phyloP scores from a whole-genome alignment of 2,113 vertebrate genomes.

The Noturus placidus region DNA sequence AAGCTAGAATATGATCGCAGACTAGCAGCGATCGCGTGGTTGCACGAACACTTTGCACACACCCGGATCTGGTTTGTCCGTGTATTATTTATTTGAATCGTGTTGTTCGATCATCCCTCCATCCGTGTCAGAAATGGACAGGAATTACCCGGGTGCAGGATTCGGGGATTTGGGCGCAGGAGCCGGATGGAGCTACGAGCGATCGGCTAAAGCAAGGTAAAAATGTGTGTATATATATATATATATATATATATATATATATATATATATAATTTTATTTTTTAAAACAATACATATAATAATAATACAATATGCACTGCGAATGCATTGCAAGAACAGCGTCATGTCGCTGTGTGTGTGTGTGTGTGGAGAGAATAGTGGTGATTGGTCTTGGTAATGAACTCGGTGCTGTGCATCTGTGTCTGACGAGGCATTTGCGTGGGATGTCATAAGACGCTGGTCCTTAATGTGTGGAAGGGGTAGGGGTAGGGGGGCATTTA shows the following conservation, averaged over 20 bases:
- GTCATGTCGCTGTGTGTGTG: conserved; percentile 43
- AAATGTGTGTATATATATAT: background rate
- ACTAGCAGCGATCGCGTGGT: conserved; percentile 63
- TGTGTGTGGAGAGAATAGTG: background rate
- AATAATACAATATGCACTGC: conserved; percentile 52
- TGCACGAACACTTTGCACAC: conserved; percentile 42
- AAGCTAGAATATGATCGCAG: conserved; percentile 71
- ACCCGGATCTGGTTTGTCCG: conserved; percentile 7
- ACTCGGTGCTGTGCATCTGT: conserved; percentile 16
- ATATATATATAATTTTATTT: background rate
- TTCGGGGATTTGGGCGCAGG: conserved; percentile 92
- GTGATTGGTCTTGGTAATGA: conserved; percentile 25
- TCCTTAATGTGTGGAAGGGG: background rate
- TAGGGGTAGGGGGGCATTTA: background rate
- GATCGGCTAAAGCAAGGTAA: conserved; percentile 95
- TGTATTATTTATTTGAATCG: background rate
- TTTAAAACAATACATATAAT: background rate
- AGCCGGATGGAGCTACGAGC: conserved; percentile 95
- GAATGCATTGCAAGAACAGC: conserved; percentile 57
- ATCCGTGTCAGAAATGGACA: conserved; percentile 80
- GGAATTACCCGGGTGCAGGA: conserved; percentile 93
- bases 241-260: background rate
- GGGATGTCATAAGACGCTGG: conserved; percentile 45
- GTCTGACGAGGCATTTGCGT: conserved; percentile 46
- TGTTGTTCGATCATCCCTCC: conserved; percentile 62